Evolutionary conservation across 2,888 invertebrate genomes (phyloP).

Genomic region (Trachelus tabidus): DNA sequence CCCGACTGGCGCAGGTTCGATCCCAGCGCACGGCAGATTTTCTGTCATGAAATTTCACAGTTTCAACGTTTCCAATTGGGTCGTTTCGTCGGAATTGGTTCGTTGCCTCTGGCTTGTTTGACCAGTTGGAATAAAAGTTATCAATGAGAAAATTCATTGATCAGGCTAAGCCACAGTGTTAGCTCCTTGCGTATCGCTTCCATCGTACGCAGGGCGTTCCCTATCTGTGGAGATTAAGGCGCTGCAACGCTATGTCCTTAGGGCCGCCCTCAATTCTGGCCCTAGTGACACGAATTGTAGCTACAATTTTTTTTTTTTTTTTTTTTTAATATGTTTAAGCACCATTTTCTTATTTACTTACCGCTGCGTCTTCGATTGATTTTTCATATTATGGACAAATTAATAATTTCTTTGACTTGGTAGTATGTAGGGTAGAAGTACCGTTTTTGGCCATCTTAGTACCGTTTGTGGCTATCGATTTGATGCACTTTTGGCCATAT

Average conservation of each 20-base stretch:
- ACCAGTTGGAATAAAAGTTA: background rate
- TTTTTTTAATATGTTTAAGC: background rate
- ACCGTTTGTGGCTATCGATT: too few relatives aligned
- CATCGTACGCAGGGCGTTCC: slow-evolving; percentile 38
- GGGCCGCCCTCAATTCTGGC: slow-evolving; percentile 12
- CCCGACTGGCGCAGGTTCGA: background rate
- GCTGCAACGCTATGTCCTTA: slow-evolving; percentile 41
- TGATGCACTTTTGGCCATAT: too few relatives aligned
- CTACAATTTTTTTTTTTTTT: slow-evolving; percentile 26
- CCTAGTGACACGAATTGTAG: slow-evolving; percentile 33
- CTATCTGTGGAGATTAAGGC: slow-evolving; percentile 41
- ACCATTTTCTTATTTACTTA: background rate
- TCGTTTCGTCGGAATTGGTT: background rate
- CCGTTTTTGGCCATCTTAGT: too few relatives aligned
- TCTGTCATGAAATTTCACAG: background rate
- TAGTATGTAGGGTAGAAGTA: too few relatives aligned
- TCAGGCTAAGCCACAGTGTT: slow-evolving; percentile 31
- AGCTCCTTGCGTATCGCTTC: slow-evolving; percentile 39
- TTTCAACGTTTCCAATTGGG: background rate
- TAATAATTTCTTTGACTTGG: background rate
- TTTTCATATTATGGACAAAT: background rate
- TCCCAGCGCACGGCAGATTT: background rate
- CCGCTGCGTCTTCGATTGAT: background rate
- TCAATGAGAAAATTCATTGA: background rate
- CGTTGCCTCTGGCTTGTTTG: background rate